Evolutionary conservation across 2,797 vertebrate genomes (phyloP), one percentile per base, ranked within the genome.

Genomic region (Diceros bicornis): DNA sequence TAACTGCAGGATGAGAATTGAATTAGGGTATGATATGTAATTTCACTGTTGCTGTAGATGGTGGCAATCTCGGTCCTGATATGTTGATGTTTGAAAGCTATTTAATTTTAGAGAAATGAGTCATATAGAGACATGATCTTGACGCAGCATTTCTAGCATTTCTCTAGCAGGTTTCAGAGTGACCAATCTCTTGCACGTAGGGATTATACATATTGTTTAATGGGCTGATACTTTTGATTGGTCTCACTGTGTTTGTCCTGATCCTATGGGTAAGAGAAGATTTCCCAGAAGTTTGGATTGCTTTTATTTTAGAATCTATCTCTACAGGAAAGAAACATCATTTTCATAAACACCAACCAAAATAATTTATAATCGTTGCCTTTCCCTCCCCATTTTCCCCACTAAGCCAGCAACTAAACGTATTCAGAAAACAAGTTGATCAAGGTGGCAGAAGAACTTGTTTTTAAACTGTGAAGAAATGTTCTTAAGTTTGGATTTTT

Each of bases 291-390:
- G 20, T 94, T 89, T 68, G 27, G 82, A 92, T 55, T 87, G 44
- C n/a, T 69, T 94, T 94, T 89, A 68, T 77, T 86, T 91, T 83
- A 89, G 75, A 94, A 89, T 81, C 20, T 57, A 1, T 93, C n/a
- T 90, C 74, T 96, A 37, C 7, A 93, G 79, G 79, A 96, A 94
- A 83, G 62, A 97, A 95, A 85, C 79, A 52, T 92, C 14, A 94
- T 88, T 75, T 93, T 69, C 89, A 94, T 89, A 86, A 83, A 96
- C 11, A 66, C 62, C 64, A 89, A 87, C 37, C 62, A 68, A 83
- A 96, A 92, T 90, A 50, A 83, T 78, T 94, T 79, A 44, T 93
- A 91, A 69, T 75, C 77, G 50, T 75, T 68, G 72, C 72, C 81
- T 96, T 94, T 92, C 41, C 61, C 37, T 93, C 13, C 57, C n/a